These are phyloP conservation scores for Tinea trinotella DNA, from an alignment of 2,888 invertebrate genomes.

Conservation along the genomic window DNA sequence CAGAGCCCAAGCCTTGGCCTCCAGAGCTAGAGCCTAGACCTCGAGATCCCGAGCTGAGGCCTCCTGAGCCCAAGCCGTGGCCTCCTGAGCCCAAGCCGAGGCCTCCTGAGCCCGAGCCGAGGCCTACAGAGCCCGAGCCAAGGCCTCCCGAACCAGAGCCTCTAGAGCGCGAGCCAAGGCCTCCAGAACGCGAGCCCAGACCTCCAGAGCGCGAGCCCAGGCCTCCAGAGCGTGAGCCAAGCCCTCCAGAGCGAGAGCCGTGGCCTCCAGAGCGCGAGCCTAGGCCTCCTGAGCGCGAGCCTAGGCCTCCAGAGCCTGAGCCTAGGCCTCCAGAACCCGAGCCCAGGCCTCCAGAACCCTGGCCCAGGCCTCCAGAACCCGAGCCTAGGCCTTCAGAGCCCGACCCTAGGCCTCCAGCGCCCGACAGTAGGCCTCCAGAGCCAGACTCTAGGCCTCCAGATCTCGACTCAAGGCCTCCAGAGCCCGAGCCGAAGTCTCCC, in stretches of 20 bases:
- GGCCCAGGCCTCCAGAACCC: slow-evolving; percentile 33
- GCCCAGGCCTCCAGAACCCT: slow-evolving; percentile 25
- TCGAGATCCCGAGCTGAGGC: slow-evolving; percentile 21
- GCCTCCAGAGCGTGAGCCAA: slow-evolving; percentile 15
- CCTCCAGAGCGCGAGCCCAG: slow-evolving; percentile 23
- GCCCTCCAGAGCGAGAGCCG: slow-evolving; percentile 11
- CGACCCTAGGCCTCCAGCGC: slow-evolving; percentile 22
- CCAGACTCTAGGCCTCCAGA: slow-evolving; percentile 26
- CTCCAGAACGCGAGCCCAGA: slow-evolving; percentile 31
- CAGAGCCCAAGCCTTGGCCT: slow-evolving; percentile 27
- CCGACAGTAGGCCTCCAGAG: slow-evolving; percentile 20
- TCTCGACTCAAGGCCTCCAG: slow-evolving; percentile 24
- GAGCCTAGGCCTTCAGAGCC: too few relatives aligned
- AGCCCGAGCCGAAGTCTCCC: slow-evolving; percentile 22
- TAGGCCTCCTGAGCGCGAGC: not conserved
- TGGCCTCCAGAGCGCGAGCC: not conserved
- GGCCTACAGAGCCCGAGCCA: slow-evolving; percentile 10
- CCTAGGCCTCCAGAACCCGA: slow-evolving; percentile 23
- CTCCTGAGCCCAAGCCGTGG: slow-evolving; percentile 21
- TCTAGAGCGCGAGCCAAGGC: slow-evolving; percentile 32
- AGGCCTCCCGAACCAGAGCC: slow-evolving; percentile 20
- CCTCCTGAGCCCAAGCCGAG: slow-evolving; percentile 35
- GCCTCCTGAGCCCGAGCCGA: slow-evolving; percentile 26
- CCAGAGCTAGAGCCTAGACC: slow-evolving; percentile 21
- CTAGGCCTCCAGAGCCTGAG: slow-evolving; percentile 28